Base-by-base conservation (phyloP, 2,113 vertebrate genomes). In the Thryonomys swinderianus region DNA sequence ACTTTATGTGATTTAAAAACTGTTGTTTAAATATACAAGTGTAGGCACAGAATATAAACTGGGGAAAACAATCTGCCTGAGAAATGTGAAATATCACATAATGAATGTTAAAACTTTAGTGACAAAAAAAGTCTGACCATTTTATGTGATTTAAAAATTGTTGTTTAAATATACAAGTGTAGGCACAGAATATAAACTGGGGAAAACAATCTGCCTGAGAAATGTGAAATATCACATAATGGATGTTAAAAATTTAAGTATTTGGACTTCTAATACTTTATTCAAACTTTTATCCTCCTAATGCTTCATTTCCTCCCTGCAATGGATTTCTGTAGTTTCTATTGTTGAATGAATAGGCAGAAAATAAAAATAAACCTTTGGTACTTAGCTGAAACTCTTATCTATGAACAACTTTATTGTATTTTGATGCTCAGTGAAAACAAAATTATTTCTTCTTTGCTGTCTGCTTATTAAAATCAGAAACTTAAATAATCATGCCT, bases 11-110 rank as follows among this genome's bases (percentile, higher is more conserved):
- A 71, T 76, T 96, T 96, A 51, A 51, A 51, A 51, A 51, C 89
- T 92, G 79, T 69, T 88, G 92, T 69, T 96, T 96, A 94, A 95
- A 91, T 93, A 91, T 91, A 67, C 51, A 95, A 55, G 18, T 53
- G 13, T 61, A 80, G 20, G 32, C 30, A 84, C 62, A 87, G 89
- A 94, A 94, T 89, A 86, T 57, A 8, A 96, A 94, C 40, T 71
- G 64, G 4, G 34, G 69, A 67, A 61, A 51, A 64, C 55, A 69
- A 16, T 34, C 34, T 37, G 20, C 78, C 90, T 55, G 17, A 93
- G 95, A 91, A 84, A 81, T 27, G 51, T 48, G 73, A 96, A 74
- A 62, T 66, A 48, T 25, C 37, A n/a, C 61, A 93, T 45, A n/a
- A 79, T 30, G 30, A 88, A 85, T 37, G 21, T 74, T 90, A 86